Evolutionary conservation across 1,140 invertebrate species (phyloP).

Genomic region (Caerostris extrusa): DNA sequence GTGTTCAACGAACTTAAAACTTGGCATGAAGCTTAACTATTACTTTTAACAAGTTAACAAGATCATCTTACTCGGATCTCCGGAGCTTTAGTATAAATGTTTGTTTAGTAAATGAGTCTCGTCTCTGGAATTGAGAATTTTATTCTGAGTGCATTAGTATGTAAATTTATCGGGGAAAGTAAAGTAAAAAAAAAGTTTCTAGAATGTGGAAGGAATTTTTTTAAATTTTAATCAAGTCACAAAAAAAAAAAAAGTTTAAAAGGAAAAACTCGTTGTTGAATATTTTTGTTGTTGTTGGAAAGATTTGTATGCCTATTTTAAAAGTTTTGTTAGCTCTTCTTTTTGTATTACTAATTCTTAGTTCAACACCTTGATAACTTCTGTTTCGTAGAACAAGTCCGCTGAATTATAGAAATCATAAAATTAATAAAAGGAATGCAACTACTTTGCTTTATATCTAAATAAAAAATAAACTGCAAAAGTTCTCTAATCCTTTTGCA

Average conservation of each 20-base stretch:
- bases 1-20: background rate
- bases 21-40: background rate
- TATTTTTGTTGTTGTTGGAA: background rate
- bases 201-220: background rate
- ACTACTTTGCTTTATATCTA: too few species aligned
- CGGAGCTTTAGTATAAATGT: slow-evolving; percentile 1
- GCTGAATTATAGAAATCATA: too few species aligned
- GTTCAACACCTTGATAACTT: background rate
- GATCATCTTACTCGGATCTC: background rate
- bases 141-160: slow-evolving; percentile 5
- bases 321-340: background rate
- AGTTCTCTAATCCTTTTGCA: too few species aligned
- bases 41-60: slow-evolving; percentile 27
- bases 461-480: too few species aligned
- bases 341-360: background rate
- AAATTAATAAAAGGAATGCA: too few species aligned
- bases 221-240: background rate
- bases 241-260: background rate
- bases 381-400: background rate
- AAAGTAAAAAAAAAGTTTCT: background rate
- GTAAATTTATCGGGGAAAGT: background rate
- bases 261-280: background rate
- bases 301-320: background rate
- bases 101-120: slow-evolving; percentile 18
- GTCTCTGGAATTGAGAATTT: background rate